These are phyloP conservation scores for Cylas formicarius DNA, from an alignment of 1,140 invertebrate genomes.

Conservation along the genomic window DNA sequence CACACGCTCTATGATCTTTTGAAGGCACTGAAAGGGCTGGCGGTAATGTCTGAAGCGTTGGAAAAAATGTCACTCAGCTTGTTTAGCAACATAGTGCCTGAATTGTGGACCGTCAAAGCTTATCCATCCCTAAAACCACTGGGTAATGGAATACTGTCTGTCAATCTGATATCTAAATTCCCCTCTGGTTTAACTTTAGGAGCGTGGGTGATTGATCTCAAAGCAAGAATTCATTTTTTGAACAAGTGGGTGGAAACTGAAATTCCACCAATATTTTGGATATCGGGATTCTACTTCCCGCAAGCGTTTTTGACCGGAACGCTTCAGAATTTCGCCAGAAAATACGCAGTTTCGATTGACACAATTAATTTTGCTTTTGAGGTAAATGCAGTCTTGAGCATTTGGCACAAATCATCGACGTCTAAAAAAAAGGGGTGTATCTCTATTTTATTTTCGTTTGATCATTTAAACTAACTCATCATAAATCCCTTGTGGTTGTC, in stretches of 20 bases:
- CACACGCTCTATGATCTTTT: slow-evolving; percentile 57
- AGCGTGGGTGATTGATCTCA: slow-evolving; percentile 56
- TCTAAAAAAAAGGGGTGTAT: neutral
- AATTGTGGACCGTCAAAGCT: slow-evolving; percentile 62
- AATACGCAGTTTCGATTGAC: slow-evolving; percentile 69
- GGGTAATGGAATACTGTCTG: slow-evolving; percentile 46
- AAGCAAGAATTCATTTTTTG: slow-evolving; percentile 55
- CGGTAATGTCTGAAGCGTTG: slow-evolving; percentile 69
- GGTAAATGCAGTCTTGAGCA: slow-evolving; percentile 42
- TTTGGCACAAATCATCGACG: too few species aligned
- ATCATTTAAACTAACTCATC: too few species aligned
- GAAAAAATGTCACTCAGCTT: slow-evolving; percentile 60
- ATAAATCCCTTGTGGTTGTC: too few species aligned
- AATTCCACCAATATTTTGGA: slow-evolving; percentile 71
- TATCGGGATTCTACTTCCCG: slow-evolving; percentile 80
- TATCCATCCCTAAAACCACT: slow-evolving; percentile 79
- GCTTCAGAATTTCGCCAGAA: slow-evolving; percentile 74
- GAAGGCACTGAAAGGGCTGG: slow-evolving; percentile 67
- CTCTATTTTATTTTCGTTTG: neutral
- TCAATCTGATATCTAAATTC: neutral
- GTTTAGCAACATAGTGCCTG: slow-evolving; percentile 60
- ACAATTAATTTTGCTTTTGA: slow-evolving; percentile 64
- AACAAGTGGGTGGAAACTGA: slow-evolving; percentile 61
- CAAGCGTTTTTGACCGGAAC: slow-evolving; percentile 79
- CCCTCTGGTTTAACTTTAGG: slow-evolving; percentile 38